These are phyloP conservation scores for Protodeltote pygarga DNA, from an alignment of 2,888 invertebrate genomes.

Conservation along the genomic window DNA sequence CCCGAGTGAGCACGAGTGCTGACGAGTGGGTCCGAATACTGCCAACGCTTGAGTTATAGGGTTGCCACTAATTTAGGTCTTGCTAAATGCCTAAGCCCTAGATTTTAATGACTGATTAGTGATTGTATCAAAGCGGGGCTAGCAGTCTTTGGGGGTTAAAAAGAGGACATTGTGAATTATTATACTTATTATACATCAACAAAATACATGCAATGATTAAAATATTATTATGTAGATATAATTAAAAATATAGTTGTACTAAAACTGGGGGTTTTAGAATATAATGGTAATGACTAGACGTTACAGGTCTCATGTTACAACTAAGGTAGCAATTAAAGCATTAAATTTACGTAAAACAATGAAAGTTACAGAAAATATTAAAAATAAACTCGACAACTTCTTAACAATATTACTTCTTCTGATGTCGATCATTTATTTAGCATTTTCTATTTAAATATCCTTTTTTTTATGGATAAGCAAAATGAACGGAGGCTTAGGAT, in stretches of 20 bases:
- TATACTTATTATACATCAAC: constrained; percentile 26
- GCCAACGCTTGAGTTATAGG: constrained; percentile 33
- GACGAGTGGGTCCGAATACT: constrained; percentile 35
- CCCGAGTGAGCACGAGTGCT: constrained; percentile 41
- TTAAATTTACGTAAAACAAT: too few relatives aligned
- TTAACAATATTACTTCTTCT: too few relatives aligned
- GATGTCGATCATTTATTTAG: not conserved
- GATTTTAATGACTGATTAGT: constrained; percentile 43
- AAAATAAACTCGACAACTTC: too few relatives aligned
- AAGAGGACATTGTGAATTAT: constrained; percentile 23
- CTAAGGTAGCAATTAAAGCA: too few relatives aligned
- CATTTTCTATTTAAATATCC: not conserved
- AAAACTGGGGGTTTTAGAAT: too few relatives aligned
- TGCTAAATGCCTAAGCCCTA: constrained; percentile 22
- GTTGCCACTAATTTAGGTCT: constrained; percentile 36
- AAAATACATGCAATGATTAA: constrained; percentile 18
- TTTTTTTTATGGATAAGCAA: not conserved
- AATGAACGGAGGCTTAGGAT: not conserved
- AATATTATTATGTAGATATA: too few relatives aligned
- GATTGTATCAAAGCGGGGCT: constrained; percentile 15
- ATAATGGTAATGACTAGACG: too few relatives aligned
- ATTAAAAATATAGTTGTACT: too few relatives aligned
- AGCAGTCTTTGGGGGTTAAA: constrained; percentile 21
- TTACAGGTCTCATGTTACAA: too few relatives aligned
- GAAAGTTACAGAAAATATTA: too few relatives aligned